These are phyloP conservation scores for Lepidiolamprologus cunningtoni DNA, from an alignment of 2,113 vertebrate species.

Conservation along the genomic window DNA sequence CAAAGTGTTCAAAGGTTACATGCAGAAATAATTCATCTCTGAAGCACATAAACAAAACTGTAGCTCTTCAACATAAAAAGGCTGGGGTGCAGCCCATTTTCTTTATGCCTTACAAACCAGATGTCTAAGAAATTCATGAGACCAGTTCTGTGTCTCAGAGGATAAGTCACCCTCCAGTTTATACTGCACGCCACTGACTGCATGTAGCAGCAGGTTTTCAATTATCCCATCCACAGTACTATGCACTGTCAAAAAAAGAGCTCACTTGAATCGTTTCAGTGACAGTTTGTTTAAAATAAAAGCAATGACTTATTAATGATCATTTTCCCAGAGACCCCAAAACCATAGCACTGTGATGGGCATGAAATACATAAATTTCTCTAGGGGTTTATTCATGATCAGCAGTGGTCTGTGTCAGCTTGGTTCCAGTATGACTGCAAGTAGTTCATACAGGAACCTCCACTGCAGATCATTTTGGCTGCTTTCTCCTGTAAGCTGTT, in stretches of 20 bases:
- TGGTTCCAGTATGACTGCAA: constrained; percentile 30
- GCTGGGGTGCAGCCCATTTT: background rate
- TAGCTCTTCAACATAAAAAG: background rate
- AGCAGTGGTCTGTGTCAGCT: background rate
- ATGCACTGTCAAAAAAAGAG: background rate
- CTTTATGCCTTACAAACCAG: background rate
- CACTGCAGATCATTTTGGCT: constrained; percentile 14
- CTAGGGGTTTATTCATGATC: background rate
- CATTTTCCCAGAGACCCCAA: background rate
- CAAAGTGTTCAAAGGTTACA: background rate
- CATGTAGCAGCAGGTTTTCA: background rate
- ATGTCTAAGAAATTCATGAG: background rate
- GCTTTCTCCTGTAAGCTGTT: constrained; percentile 15
- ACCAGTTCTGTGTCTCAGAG: background rate
- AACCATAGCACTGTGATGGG: background rate
- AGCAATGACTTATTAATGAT: background rate
- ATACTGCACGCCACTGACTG: background rate
- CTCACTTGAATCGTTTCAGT: background rate
- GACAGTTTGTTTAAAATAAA: background rate
- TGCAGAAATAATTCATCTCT: background rate
- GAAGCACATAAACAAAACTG: background rate
- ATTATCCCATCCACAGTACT: background rate
- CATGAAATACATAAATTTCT: background rate
- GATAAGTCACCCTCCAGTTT: background rate
- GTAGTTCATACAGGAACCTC: constrained; percentile 19